These are phyloP conservation scores for Lagopus muta DNA, from an alignment of 2,113 vertebrate species.

Conservation along the genomic window DNA sequence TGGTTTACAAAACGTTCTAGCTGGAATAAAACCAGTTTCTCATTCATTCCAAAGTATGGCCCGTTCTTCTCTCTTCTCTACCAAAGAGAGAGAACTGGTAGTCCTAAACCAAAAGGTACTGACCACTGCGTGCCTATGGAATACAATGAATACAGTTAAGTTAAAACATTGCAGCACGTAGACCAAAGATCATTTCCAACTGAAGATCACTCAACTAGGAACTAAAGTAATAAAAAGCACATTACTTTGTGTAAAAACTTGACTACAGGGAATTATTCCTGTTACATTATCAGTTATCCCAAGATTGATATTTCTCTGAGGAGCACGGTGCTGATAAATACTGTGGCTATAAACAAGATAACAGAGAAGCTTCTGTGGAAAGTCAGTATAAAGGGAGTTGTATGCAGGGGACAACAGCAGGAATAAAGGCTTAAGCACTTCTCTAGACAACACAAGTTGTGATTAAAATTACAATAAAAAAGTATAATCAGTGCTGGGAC, in stretches of 20 bases:
- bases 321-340: neutral
- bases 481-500: neutral
- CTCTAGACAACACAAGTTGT: neutral
- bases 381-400: neutral
- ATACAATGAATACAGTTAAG: neutral
- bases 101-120: neutral
- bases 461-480: neutral
- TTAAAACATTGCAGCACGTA: neutral
- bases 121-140: neutral
- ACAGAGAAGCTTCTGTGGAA: neutral
- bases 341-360: neutral
- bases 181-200: neutral
- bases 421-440: neutral
- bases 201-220: neutral
- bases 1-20: neutral
- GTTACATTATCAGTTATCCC: neutral
- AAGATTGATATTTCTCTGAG: neutral
- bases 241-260: conserved; percentile 24
- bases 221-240: neutral
- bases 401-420: neutral
- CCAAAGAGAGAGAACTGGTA: neutral
- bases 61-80: neutral
- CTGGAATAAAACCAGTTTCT: neutral
- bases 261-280: neutral
- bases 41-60: too few species aligned